Evolutionary conservation across 2,888 invertebrate genomes (phyloP), one percentile per base, ranked within the genome.

Genomic region (Xanthia icteritia): DNA sequence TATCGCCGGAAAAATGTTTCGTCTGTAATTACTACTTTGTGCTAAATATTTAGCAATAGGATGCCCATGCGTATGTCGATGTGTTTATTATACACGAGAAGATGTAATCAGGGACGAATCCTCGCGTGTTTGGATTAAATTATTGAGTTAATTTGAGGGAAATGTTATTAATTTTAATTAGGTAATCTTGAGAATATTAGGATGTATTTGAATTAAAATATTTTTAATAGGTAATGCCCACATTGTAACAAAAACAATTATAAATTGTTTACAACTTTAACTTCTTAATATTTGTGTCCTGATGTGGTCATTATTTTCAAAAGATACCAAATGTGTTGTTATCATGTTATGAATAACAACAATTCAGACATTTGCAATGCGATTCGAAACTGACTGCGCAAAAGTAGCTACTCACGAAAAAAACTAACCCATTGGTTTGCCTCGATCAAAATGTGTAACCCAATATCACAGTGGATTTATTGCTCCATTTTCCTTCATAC

Each of bases 1-100:
- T 76, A 78, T 64, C 68, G 64, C 76, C 84, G 86, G 86, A 73
- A 84, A 82, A 83, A 80, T 77, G 48, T 76, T 64, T 54, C 31
- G 85, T 20, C 36, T 71, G 27, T 63, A 77, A 85, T 82, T 75
- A 82, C 70, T 45, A 64, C 63, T 72, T 54, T 73, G n/a, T 39
- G 42, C 60, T 75, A 73, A 72, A 58, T 78, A 76, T 75, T 67
- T 36, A 36, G 74, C 72, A 79, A 86, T 60, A 83, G 87, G 86
- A 86, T 86, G 84, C 71, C 64, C 78, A 0, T 64, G 60, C 66
- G 36, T 70, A 23, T 48, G 70, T 61, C 58, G 36, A 76, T 77
- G 17, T 31, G 31, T 70, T 72, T 65, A 76, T 77, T 77, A 80
- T 66, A 76, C 73, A 64, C 58, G 56, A 80, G 31, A 42, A 61